Conservation (phyloP, 2,113 vertebrate species). For the Gymnorhina tibicen region DNA sequence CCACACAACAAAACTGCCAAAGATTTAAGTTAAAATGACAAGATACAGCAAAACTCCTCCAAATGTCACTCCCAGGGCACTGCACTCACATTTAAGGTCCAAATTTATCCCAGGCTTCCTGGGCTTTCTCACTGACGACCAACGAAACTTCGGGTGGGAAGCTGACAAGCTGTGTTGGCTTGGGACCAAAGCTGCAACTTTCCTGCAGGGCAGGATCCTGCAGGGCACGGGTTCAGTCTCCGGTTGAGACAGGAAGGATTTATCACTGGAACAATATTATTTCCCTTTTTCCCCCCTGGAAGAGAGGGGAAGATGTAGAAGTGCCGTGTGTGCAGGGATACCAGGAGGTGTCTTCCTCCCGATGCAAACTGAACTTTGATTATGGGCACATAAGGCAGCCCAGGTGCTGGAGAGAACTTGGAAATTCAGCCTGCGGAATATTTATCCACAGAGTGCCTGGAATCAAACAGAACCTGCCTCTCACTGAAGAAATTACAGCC, state of each 20-base stretch:
- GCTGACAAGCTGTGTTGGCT: background rate
- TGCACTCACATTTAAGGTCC: background rate
- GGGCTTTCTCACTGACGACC: background rate
- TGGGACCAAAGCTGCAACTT: background rate
- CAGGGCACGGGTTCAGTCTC: background rate
- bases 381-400: background rate
- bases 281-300: background rate
- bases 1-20: background rate
- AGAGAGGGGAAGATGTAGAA: background rate
- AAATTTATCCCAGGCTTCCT: background rate
- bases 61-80: background rate
- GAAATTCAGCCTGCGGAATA: background rate
- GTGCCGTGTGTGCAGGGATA: background rate
- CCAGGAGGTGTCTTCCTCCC: rapidly evolving
- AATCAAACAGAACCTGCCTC: background rate
- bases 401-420: background rate
- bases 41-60: background rate
- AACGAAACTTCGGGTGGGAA: background rate
- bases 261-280: background rate
- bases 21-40: background rate
- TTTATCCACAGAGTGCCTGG: background rate
- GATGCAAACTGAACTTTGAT: background rate
- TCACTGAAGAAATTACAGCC: background rate
- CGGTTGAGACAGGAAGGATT: background rate
- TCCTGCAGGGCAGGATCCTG: background rate